phyloP scores from a whole-genome alignment of 2,797 vertebrate genomes.

The Schizopygopsis pylzovi region DNA sequence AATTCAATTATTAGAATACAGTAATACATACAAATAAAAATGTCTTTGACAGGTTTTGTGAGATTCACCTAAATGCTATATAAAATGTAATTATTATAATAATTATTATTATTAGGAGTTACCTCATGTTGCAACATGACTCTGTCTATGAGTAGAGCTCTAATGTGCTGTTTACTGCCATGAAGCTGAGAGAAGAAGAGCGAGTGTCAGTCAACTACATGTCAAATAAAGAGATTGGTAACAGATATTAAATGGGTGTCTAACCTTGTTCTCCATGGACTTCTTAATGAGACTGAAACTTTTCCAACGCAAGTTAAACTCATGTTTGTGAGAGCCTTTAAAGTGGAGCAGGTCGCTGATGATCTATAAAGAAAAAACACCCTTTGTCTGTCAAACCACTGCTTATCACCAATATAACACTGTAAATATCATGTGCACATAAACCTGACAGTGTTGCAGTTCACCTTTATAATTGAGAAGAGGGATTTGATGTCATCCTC shows the following conservation, averaged over 20 bases:
- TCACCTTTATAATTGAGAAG: slow-evolving; percentile 98
- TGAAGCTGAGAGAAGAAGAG: slow-evolving; percentile 82
- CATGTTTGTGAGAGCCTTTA: slow-evolving; percentile 96
- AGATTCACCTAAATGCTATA: neutral
- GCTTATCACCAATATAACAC: neutral
- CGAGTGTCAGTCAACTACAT: neutral
- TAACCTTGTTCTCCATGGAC: slow-evolving; percentile 98
- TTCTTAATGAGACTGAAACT: slow-evolving; percentile 98
- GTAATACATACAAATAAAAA: no score
- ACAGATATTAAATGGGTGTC: slow-evolving; percentile 52
- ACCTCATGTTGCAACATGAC: slow-evolving; percentile 99
- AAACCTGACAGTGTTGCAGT: neutral
- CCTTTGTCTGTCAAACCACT: neutral
- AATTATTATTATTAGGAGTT: slow-evolving; percentile 38
- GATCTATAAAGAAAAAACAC: slow-evolving; percentile 78
- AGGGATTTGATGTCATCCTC: slow-evolving; percentile 98
- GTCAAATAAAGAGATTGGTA: neutral
- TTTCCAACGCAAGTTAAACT: slow-evolving; percentile 98
- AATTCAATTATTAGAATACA: no score
- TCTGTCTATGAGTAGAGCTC: slow-evolving; percentile 93
- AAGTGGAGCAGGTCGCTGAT: slow-evolving; percentile 95
- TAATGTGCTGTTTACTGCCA: slow-evolving; percentile 95
- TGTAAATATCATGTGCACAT: neutral
- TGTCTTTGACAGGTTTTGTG: neutral
- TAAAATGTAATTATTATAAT: neutral